Evolutionary conservation across 2,113 vertebrate species (phyloP).

Genomic region (Acanthisitta chloris): DNA sequence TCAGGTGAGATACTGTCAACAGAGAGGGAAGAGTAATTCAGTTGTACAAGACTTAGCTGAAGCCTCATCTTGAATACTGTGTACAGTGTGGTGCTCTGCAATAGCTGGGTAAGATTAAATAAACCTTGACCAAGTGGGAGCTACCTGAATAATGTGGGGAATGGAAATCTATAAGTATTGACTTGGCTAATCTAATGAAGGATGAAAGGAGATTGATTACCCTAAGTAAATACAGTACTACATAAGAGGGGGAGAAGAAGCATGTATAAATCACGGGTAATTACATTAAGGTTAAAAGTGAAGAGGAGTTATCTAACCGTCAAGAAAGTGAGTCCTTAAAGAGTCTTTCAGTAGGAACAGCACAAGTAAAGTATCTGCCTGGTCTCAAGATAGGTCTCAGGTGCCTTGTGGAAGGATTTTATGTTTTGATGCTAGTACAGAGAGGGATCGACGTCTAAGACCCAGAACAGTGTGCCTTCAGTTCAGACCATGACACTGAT

Average conservation of each 20-base stretch:
- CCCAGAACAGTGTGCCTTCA: not conserved
- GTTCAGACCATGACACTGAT: rapidly evolving
- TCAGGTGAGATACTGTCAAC: not conserved
- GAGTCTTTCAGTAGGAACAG: not conserved
- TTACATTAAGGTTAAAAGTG: not conserved
- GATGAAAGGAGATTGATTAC: constrained; percentile 30
- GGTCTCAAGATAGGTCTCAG: not conserved
- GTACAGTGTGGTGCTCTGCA: not conserved
- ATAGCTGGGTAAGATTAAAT: not conserved
- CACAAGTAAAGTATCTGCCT: not conserved
- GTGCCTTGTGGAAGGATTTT: not conserved
- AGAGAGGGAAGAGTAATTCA: not conserved
- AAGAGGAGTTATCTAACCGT: not conserved
- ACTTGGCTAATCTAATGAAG: constrained; percentile 43
- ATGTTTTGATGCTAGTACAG: not conserved
- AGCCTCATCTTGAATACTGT: not conserved
- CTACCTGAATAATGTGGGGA: not conserved
- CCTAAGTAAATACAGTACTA: not conserved
- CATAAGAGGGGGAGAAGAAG: not conserved
- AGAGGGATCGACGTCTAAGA: not conserved
- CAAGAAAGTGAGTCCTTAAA: not conserved
- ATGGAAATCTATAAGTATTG: constrained; percentile 37
- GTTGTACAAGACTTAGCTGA: not conserved
- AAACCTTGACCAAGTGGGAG: not conserved
- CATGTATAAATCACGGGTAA: not conserved